Conservation (phyloP, 1,140 invertebrate species). For the Monomorium pharaonis region DNA sequence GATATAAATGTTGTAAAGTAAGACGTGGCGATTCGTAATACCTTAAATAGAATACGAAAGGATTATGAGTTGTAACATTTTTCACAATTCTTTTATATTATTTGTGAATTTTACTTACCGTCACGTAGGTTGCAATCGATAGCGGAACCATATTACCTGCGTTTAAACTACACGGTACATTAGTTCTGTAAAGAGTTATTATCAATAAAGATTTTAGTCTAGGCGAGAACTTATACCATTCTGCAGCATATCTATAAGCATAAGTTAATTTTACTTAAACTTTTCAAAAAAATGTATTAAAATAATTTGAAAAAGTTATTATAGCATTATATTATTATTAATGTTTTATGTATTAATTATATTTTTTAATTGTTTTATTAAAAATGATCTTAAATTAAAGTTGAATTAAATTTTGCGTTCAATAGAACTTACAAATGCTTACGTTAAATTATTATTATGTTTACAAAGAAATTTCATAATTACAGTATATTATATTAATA, state of each 20-base stretch:
- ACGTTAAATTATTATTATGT: neutral
- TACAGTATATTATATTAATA: neutral
- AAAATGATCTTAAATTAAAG: neutral
- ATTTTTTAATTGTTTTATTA: neutral
- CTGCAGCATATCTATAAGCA: constrained; percentile 8
- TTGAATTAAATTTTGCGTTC: neutral
- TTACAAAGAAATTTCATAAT: neutral
- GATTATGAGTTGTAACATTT: neutral
- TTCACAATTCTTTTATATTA: too few relatives aligned
- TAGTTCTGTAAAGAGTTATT: constrained; percentile 29
- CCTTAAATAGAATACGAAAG: neutral
- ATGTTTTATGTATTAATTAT: neutral
- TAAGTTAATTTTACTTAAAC: too few relatives aligned
- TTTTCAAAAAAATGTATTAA: neutral
- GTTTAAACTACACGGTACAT: neutral
- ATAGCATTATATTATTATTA: neutral
- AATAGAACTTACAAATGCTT: neutral
- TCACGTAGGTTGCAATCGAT: constrained; percentile 6
- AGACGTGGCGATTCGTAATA: neutral
- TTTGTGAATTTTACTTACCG: neutral
- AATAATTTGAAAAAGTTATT: neutral
- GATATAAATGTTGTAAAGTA: constrained; percentile 19
- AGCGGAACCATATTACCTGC: constrained; percentile 29
- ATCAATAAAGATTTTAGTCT: constrained; percentile 23
- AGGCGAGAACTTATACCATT: constrained; percentile 33